Evolutionary conservation across 2,797 vertebrate genomes (phyloP), one percentile per base, ranked within the genome.

Genomic region (Malacoctenus gilli): DNA sequence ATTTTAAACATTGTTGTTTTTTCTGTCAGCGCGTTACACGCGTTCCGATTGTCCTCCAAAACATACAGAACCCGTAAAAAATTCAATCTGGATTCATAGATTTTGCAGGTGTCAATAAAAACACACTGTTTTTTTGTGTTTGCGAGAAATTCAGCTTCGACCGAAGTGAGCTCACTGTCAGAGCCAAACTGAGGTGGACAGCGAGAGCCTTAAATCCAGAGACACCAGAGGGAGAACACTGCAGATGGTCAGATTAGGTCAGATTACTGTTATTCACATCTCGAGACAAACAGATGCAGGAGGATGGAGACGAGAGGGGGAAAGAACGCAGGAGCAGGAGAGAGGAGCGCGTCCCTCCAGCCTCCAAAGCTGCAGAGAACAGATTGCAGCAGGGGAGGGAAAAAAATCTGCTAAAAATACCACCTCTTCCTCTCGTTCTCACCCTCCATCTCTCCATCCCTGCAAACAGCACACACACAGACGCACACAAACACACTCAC

Each of bases 371-470:
- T 66, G 57, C 68, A 66, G 60, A 75, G 80, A 83, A 87, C 88
- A 89, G 76, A 83, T 71, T 86, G 83, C 72, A 85, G 58, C 47
- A 72, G 59, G 54, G 56, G 57, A 37, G 25, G 25, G 23, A 50
- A 77, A 71, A 5, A 56, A 71, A 71, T 67, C 72, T 71, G 76
- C 87, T 91, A 90, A 89, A 90, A 90, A 91, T 91, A 91, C 79
- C 78, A 60, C 80, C 74, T 84, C 74, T 75, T 82, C 75, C 62
- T 75, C 82, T 81, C 48, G 40, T 79, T 85, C 69, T 80, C 82
- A 81, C 78, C 79, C 73, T 85, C 77, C 72, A 68, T 74, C 70
- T 71, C 82, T 79, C 59, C 56, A 59, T 71, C 77, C 57, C 21
- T 59, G 42, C 60, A 48, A 51, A 50, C 39, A 23, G 10, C 28